These are phyloP conservation scores for Mesorhabditis sp. DNA, from an alignment of 2,888 invertebrate genomes.

Conservation along the genomic window DNA sequence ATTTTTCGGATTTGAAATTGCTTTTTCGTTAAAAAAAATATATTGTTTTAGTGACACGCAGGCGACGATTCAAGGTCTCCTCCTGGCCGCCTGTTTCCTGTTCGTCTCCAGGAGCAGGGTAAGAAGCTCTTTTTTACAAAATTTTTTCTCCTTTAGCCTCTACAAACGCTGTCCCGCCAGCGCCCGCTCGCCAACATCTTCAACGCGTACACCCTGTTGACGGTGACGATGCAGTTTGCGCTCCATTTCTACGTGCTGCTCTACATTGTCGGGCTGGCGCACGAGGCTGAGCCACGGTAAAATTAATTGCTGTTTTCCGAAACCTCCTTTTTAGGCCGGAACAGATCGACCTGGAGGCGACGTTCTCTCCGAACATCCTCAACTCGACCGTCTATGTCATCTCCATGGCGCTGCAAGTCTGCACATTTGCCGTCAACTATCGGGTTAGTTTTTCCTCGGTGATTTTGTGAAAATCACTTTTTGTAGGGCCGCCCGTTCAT, in stretches of 20 bases:
- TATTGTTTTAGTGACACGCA: slow-evolving; percentile 74
- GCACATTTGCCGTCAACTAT: slow-evolving; percentile 98
- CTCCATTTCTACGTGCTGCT: slow-evolving; percentile 89
- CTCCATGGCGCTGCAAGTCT: slow-evolving; percentile 91
- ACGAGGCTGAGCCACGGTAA: slow-evolving; percentile 49
- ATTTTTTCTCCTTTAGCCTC: slow-evolving; percentile 67
- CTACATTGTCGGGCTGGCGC: slow-evolving; percentile 71
- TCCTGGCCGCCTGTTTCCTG: slow-evolving; percentile 92
- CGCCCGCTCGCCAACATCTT: slow-evolving; percentile 96
- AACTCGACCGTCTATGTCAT: slow-evolving; percentile 98
- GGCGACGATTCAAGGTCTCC: slow-evolving; percentile 90
- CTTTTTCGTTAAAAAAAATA: neutral
- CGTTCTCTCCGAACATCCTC: slow-evolving; percentile 84
- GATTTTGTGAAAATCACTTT: slow-evolving; percentile 12
- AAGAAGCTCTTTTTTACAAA: slow-evolving; percentile 18
- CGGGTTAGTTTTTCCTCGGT: slow-evolving; percentile 68
- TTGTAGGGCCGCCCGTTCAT: slow-evolving; percentile 93
- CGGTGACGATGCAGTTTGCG: slow-evolving; percentile 87
- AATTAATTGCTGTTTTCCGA: neutral
- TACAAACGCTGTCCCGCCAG: slow-evolving; percentile 85
- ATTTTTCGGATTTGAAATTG: slow-evolving; percentile 83
- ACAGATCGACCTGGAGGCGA: slow-evolving; percentile 52
- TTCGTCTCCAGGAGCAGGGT: slow-evolving; percentile 97
- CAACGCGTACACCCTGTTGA: slow-evolving; percentile 91
- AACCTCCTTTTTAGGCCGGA: slow-evolving; percentile 35